Conservation (phyloP, 2,113 vertebrate genomes). For the Forbesichthys papilliferus region DNA sequence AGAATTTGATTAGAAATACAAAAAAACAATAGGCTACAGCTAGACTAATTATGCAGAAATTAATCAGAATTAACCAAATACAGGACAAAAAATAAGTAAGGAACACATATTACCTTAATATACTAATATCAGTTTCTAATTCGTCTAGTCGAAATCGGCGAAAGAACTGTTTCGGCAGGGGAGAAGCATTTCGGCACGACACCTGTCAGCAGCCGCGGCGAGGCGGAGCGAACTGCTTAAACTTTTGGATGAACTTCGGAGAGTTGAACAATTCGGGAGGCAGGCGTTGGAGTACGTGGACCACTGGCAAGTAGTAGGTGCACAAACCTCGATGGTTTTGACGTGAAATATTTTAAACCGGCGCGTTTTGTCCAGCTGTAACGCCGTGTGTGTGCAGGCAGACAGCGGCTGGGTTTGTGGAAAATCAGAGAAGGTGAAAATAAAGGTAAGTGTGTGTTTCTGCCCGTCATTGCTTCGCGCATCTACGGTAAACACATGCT, state of each 20-base stretch:
- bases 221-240: constrained; percentile 70
- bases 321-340: constrained; percentile 21
- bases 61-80: too few relatives aligned
- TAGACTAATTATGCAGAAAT: too few relatives aligned
- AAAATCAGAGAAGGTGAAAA: constrained; percentile 45
- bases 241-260: constrained; percentile 80
- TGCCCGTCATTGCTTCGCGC: background rate
- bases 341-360: constrained; percentile 6
- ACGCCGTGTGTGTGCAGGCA: constrained; percentile 13
- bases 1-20: too few relatives aligned
- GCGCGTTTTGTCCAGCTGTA: background rate
- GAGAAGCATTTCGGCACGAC: background rate
- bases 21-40: too few relatives aligned
- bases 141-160: too few relatives aligned
- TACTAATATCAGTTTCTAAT: too few relatives aligned
- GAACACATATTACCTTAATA: too few relatives aligned
- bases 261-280: constrained; percentile 68
- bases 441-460: constrained; percentile 55
- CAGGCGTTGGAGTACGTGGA: constrained; percentile 45
- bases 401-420: background rate
- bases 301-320: constrained; percentile 10
- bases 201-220: constrained; percentile 14
- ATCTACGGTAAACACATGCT: background rate
- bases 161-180: too few relatives aligned
- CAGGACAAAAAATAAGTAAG: too few relatives aligned